Evolutionary conservation across 2,113 vertebrate genomes (phyloP), one percentile per base, ranked within the genome.

Genomic region (Mirza zaza): DNA sequence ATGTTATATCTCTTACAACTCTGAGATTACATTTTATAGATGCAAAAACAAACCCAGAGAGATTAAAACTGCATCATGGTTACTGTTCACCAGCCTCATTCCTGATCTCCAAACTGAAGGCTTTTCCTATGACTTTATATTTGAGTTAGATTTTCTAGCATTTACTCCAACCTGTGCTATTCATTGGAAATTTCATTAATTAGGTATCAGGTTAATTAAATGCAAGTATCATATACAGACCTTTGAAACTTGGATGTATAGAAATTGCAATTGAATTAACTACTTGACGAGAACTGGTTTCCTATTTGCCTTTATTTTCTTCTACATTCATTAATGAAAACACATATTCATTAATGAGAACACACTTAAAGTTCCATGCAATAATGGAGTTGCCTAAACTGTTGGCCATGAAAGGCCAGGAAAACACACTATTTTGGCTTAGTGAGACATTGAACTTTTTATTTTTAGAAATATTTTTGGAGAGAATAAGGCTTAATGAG

Each of bases 111-210:
- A 73, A 80, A 93, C 7, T 15, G 17, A 71, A 92, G 52, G 1
- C 13, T 79, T 87, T 87, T 20, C 32, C 45, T 79, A 61, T 83
- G 87, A 55, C 21, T 80, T 91, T 59, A 85, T 25, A 77, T 80
- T 82, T 94, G 50, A 85, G 34, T 85, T 94, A 81, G 13, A 71
- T 80, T 83, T 95, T 94, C 57, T 87, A 76, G 63, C 65, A 81
- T 73, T 79, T 81, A 86, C 25, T 80, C 11, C 52, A 86, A 57
- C 65, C 6, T 81, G 18, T 73, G 63, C 15, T 94, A 52, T 90
- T 92, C 83, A 29, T 65, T 87, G 34, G 3, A 84, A 94, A 84
- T 94, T 87, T 94, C 79, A 87, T 92, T 90, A 90, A 73, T 85
- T 68, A 83, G 75, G 27, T 42, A 71, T n/a, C 34, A 85, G 18